Conservation (phyloP, 2,797 vertebrate genomes). For the Allobates femoralis region DNA sequence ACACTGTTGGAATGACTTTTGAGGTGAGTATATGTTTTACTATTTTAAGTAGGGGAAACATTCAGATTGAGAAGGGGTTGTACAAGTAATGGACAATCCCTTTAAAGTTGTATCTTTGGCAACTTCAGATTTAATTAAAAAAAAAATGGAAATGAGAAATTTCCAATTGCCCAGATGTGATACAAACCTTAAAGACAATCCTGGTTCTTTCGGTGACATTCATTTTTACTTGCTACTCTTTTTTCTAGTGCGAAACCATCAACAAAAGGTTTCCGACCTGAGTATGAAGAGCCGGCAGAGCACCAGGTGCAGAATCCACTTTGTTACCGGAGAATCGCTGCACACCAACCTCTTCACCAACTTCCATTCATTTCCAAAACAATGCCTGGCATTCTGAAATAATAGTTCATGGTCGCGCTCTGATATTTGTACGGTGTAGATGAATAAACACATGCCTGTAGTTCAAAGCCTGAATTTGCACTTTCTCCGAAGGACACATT, state of each 20-base stretch:
- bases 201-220: not conserved
- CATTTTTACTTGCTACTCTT: not conserved
- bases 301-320: not conserved
- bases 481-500: constrained; percentile 34
- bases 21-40: too few relatives aligned
- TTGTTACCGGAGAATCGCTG: not conserved
- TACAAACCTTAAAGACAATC: not conserved
- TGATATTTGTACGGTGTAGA: constrained; percentile 55
- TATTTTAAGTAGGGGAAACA: too few relatives aligned
- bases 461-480: constrained; percentile 23
- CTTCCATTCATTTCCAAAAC: constrained; percentile 43
- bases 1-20: too few relatives aligned
- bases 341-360: not conserved
- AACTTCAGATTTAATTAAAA: not conserved
- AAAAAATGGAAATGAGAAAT: not conserved
- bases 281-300: not conserved
- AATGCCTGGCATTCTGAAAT: constrained; percentile 49
- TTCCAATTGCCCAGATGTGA: not conserved
- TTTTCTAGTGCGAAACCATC: not conserved
- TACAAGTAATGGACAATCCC: too few relatives aligned
- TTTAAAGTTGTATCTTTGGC: too few relatives aligned
- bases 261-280: not conserved
- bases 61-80: too few relatives aligned
- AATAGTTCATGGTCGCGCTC: constrained; percentile 45
- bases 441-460: constrained; percentile 47